Base-by-base conservation (phyloP, 2,797 vertebrate genomes). In the Lates japonicus region DNA sequence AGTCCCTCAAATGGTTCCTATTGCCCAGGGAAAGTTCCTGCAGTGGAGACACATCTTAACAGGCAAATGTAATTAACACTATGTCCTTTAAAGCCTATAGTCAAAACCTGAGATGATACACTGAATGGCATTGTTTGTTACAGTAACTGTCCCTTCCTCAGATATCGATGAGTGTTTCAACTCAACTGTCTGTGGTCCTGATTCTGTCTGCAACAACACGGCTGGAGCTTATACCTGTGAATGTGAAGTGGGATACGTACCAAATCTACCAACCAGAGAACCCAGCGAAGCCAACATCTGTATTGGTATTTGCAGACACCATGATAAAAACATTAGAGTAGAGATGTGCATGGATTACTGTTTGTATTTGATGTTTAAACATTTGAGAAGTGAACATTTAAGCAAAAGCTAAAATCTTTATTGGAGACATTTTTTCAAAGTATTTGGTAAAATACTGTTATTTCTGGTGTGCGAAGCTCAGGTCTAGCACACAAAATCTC, bases 141-240 rank as follows among this genome's bases (percentile, higher is more conserved):
- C n/a, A 37, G 9, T 20, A 17, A 11, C 11, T 61, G 11, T 42
- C 10, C 19, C 10, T 17, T 22, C 25, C 17, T 76, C 74, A 93
- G 92, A 93, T 79, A 74, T 87, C 11, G 77, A 92, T 10, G 92
- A 93, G 65, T 93, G 92, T 70, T 78, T 81, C 49, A 80, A 89
- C 49, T 44, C 67, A 8, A 80, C 66, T 0, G 0, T 89, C 14
- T 93, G 92, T 48, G 92, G 89, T 8, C 86, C 86, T 1, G 37
- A 84, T 0, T 83, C 89, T 6, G 1, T 58, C 31, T 93, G 92
- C 78, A 85, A 29, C 57, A 92, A 92, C 78, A 74, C 22, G 29
- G 37, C 20, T 9, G 85, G 85, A 64, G 0, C 12, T 25, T 10
- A 74, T 2, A 17, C 2, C 31, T 92, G 89, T 48, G 11, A 12